These are phyloP conservation scores for Natator depressus DNA, from an alignment of 2,113 vertebrate species.

Conservation along the genomic window DNA sequence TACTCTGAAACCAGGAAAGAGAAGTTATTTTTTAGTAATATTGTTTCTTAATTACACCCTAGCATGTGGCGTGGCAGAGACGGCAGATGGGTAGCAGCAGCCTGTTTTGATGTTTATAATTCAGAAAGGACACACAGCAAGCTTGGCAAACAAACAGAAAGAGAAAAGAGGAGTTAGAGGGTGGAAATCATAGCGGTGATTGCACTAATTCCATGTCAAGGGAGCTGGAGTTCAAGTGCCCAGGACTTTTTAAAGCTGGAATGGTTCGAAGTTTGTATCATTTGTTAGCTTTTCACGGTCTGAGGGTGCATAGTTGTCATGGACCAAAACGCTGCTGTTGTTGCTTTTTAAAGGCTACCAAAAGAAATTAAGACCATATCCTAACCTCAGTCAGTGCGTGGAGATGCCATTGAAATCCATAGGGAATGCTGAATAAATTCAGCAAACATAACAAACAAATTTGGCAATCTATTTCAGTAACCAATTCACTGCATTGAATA, in stretches of 20 bases:
- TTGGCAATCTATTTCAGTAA: rapidly evolving
- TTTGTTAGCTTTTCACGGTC: not conserved
- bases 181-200: not conserved
- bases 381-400: no score
- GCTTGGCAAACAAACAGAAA: not conserved
- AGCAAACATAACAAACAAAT: not conserved
- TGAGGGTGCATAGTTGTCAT: not conserved
- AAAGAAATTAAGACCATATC: not conserved
- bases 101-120: not conserved
- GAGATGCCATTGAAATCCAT: not conserved
- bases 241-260: no score
- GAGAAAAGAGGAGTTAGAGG: rapidly evolving
- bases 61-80: not conserved
- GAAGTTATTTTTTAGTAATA: conserved; percentile 49
- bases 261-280: rapidly evolving
- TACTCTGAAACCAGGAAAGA: conserved; percentile 32
- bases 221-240: rapidly evolving
- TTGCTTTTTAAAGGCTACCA: not conserved
- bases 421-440: rapidly evolving
- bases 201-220: rapidly evolving
- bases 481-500: rapidly evolving
- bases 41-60: conserved; percentile 58
- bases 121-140: not conserved
- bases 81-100: conserved; percentile 35
- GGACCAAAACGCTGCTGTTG: not conserved